These are phyloP conservation scores for Lipotes vexillifer DNA, from an alignment of 2,113 vertebrate genomes.

Conservation along the genomic window DNA sequence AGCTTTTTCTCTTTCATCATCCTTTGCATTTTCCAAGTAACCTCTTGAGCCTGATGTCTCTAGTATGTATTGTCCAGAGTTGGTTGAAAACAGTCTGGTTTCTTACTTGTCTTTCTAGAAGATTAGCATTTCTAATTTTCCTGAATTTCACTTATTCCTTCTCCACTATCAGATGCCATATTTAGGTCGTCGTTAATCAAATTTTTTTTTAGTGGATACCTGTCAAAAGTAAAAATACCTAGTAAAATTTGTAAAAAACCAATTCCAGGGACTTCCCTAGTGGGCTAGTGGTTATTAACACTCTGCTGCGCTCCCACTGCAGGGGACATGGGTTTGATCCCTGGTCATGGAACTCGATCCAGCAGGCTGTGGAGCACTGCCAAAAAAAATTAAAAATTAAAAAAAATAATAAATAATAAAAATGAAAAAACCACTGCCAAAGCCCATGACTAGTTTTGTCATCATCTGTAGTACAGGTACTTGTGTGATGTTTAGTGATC, in stretches of 20 bases:
- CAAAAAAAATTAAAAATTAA: background rate
- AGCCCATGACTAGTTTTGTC: background rate
- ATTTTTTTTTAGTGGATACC: background rate
- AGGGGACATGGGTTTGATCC: no score
- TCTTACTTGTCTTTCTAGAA: slow-evolving; percentile 8
- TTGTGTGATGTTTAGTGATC: background rate
- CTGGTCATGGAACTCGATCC: no score
- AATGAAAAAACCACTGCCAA: background rate
- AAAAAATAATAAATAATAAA: background rate
- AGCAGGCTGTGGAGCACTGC: no score
- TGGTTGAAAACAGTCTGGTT: background rate
- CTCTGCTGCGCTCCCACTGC: no score
- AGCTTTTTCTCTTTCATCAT: background rate
- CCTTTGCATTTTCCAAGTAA: background rate
- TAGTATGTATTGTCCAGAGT: background rate
- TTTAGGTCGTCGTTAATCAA: background rate
- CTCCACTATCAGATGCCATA: background rate
- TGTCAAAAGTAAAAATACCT: background rate
- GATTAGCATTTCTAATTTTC: background rate
- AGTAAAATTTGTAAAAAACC: slow-evolving; percentile 5
- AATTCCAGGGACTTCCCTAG: background rate
- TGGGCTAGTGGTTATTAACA: no score
- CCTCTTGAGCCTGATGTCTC: background rate
- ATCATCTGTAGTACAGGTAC: background rate
- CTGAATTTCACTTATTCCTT: background rate